These are phyloP conservation scores for Syngnathus rostellatus DNA, from an alignment of 2,797 vertebrate species.

Conservation along the genomic window DNA sequence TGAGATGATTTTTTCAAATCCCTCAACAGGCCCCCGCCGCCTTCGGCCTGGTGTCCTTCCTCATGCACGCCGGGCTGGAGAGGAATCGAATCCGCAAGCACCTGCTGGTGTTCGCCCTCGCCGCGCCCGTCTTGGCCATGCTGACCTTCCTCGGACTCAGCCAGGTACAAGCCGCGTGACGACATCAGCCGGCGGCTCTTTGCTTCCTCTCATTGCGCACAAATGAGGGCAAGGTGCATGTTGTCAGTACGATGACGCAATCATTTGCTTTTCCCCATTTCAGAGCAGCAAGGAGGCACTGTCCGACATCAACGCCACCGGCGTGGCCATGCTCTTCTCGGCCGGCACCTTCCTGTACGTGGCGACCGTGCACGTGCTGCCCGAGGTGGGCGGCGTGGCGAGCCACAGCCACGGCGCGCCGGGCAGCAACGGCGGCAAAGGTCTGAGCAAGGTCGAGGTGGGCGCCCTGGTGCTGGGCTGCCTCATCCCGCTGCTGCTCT, in stretches of 20 bases:
- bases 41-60: slow-evolving; percentile 94
- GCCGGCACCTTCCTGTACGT: slow-evolving; percentile 98
- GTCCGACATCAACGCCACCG: slow-evolving; percentile 93
- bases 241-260: too few relatives aligned
- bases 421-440: slow-evolving; percentile 73
- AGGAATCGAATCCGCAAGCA: slow-evolving; percentile 96
- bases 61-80: slow-evolving; percentile 96
- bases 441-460: slow-evolving; percentile 92
- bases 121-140: slow-evolving; percentile 90
- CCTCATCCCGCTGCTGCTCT: slow-evolving; percentile 92
- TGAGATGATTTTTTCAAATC: too few relatives aligned
- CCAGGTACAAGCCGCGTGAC: slow-evolving; percentile 63
- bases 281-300: slow-evolving; percentile 99
- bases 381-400: slow-evolving; percentile 85
- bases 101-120: slow-evolving; percentile 90
- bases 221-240: background rate
- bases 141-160: slow-evolving; percentile 92
- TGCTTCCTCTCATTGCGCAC: background rate
- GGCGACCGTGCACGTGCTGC: slow-evolving; percentile 96
- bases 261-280: background rate
- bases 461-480: slow-evolving; percentile 88
- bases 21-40: slow-evolving; percentile 86
- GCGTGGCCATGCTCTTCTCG: slow-evolving; percentile 97
- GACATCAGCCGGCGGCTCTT: background rate
- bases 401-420: slow-evolving; percentile 84